Base-by-base conservation (phyloP, 1,140 invertebrate genomes). In the Caenorhabditis inopinata region DNA sequence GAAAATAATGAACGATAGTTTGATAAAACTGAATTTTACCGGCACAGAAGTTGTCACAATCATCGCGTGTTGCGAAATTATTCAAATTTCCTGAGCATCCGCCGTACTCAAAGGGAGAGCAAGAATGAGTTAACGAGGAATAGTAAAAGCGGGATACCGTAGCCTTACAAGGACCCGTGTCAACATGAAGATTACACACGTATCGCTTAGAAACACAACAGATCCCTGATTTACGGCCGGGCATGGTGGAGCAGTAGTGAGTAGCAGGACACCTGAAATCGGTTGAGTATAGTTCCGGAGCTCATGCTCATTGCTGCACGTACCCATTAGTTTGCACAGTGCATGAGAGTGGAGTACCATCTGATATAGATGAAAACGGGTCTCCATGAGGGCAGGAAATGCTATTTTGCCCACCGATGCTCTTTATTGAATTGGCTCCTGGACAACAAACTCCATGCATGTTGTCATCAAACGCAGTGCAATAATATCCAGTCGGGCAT, bases 121-220 rank as follows among this genome's bases (percentile, higher is more conserved):
- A 85, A 9, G 68, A 47, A 46, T 80, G 83, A 14, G 77, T 76
- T 14, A 84, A 53, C 9, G 49, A 46, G 29, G 84, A 80, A 25
- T 80, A 85, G 75, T 76, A 84, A 75, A 76, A 85, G 5, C 84
- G 75, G 2, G 84, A 74, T 18, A 76, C 81, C 2, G 79, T 35
- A 21, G 74, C 68, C 27, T 74, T 74, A 73, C 85, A 85, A 27
- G 80, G 82, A 29, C 85, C 85, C 23, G 42, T 29, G 25, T 85
- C 83, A 53, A 47, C 16, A 76, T 78, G 53, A 6, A 85, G 78
- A 75, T 85, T 85, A 42, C 85, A 85, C 4, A 85, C 85, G 78
- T 80, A 83, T 73, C 84, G 25, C 74, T 85, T 85, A 3, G 84
- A 85, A 25, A 85, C 84, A 78, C 85, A 85, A 51, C 85, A 85